Base-by-base conservation (phyloP, 2,113 vertebrate genomes). In the Barbus barbus region DNA sequence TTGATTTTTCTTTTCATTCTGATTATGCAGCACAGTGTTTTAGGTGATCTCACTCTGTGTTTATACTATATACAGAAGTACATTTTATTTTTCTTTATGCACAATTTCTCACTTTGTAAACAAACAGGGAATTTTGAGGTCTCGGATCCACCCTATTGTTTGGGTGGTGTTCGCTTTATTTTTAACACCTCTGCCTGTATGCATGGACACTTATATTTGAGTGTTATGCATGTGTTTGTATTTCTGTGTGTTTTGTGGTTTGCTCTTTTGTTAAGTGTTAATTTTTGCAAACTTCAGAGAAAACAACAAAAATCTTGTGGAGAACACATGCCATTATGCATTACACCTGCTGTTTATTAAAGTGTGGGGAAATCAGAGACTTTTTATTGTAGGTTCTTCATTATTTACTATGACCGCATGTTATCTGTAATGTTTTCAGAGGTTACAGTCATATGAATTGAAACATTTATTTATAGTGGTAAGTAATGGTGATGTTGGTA, bases 81-180 rank as follows among this genome's bases (percentile, higher is more conserved):
- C 9, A 38, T 14, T 75, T 58, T 69, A 20, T 58, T 65, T 72
- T 83, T 80, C 6, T 48, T 51, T 31, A 28, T 78, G 36, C 16
- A 28, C 36, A 61, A 20, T 78, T 61, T 44, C 14, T 44, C n/a
- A 56, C 7, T 77, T 20, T 90, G 41, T 38, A 90, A 91, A 90
- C 90, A 93, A 89, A 90, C 88, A 71, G 86, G 67, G 83, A 91
- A 92, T 93, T 93, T 93, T 89, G 89, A 92, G 92, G 90, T 92
- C 90, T 93, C 81, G 89, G 90, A 91, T 92, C 92, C 93, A 91
- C 92, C 92, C 93, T 92, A 84, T 91, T 91, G 89, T 93, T 93
- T 93, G 78, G 90, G 91, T 93, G 91, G 89, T 88, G 90, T 90
- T 90, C 84, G 87, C 83, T 89, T 83, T 24, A 87, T 77, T 82